phyloP scores from a whole-genome alignment of 1,140 invertebrate species.

The Atta cephalotes region DNA sequence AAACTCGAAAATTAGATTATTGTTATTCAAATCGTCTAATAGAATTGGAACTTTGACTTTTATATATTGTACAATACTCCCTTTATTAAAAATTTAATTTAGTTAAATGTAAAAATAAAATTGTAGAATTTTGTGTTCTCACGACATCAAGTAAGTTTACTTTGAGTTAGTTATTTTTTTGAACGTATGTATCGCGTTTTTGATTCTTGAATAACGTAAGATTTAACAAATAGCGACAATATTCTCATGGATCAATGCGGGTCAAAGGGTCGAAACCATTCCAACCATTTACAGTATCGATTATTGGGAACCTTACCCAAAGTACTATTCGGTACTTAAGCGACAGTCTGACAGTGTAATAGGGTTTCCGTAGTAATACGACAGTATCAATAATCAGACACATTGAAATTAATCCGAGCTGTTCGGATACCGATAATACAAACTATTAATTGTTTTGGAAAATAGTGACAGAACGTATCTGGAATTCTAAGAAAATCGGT shows the following conservation, averaged over 20 bases:
- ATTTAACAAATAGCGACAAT: constrained; percentile 58
- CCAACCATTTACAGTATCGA: constrained; percentile 52
- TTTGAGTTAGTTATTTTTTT: not conserved
- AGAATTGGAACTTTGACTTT: not conserved
- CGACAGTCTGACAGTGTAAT: constrained; percentile 58
- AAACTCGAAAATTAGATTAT: not conserved
- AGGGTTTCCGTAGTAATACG: constrained; percentile 51
- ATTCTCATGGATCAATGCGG: constrained; percentile 42
- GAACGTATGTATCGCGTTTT: not conserved
- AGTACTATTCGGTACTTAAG: constrained; percentile 57
- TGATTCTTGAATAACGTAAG: constrained; percentile 41
- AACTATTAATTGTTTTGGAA: constrained; percentile 5
- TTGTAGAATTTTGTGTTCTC: not conserved
- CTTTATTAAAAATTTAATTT: not conserved
- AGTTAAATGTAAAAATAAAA: not conserved
- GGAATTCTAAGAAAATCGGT: not conserved
- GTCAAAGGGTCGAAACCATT: constrained; percentile 49
- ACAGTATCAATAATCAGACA: constrained; percentile 60
- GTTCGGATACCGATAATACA: constrained; percentile 33
- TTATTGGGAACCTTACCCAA: constrained; percentile 47
- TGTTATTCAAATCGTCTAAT: not conserved
- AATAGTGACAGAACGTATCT: not conserved
- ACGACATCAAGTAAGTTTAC: not conserved
- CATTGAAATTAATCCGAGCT: constrained; percentile 58
- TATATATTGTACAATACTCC: not conserved